Base-by-base conservation (phyloP, 2,797 vertebrate species). In the Alectoris magna region DNA sequence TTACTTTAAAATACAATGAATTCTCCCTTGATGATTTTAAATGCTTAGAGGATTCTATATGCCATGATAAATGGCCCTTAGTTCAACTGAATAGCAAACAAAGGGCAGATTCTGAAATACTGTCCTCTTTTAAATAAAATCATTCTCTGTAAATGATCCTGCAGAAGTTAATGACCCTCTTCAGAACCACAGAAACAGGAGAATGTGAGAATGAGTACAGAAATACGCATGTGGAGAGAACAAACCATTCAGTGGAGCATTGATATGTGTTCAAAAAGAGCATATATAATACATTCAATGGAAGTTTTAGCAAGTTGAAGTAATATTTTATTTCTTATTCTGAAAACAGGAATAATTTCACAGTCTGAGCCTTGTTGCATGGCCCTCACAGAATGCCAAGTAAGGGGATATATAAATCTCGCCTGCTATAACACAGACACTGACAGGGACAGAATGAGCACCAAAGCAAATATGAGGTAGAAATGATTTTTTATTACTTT, bases 401-500 rank as follows among this genome's bases (percentile, higher is more conserved):
- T 91, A 97, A 93, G 73, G 58, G 66, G 58, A 90, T 53, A 15
- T 92, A 95, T 97, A 98, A 98, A 97, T 97, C 93, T 96, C 27
- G 3, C 84, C 83, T 96, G 71, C 96, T 96, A 13, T 86, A 86
- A 88, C 66, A 36, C 83, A 91, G 88, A 97, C 91, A 96, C 95
- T 97, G 97, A 97, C 98, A 97, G 94, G 96, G 95, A 97, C 93
- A 97, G 96, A 97, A 97, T 96, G 95, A 96, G 88, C 96, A 97
- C 95, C 95, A 97, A 98, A 97, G 93, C 93, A 98, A 97, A 96
- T 97, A 97, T 88, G 97, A 97, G 97, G 97, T 96, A 97, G 96
- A 97, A 97, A 97, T 97, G 49, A 96, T 97, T 97, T 97, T 98
- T 97, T 97, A 98, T 98, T 98, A 97, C 97, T 98, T 97, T 93